Conservation (phyloP, 2,113 vertebrate species). For the Cavia porcellus region DNA sequence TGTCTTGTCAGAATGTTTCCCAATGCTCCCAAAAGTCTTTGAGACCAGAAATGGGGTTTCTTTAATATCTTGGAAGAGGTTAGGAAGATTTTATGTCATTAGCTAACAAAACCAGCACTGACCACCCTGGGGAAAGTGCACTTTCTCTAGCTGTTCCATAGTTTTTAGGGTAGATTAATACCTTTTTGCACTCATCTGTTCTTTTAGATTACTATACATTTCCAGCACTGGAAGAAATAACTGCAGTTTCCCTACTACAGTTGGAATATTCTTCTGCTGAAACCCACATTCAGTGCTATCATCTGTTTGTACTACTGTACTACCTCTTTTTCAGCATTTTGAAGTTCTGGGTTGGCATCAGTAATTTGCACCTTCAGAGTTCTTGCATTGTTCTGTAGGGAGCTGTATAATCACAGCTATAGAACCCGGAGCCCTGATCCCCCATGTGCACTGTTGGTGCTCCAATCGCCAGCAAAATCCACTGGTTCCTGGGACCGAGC, state of each 20-base stretch:
- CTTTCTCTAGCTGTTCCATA: constrained; percentile 97
- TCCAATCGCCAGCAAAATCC: constrained; percentile 97
- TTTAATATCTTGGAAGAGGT: constrained; percentile 96
- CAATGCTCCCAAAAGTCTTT: constrained; percentile 99
- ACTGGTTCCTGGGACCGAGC: constrained; percentile 95
- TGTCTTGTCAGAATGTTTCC: constrained; percentile 99
- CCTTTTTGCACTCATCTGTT: constrained; percentile 82
- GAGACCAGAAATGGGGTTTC: constrained; percentile 98
- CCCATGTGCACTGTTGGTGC: constrained; percentile 96
- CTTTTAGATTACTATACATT: not conserved
- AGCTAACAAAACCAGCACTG: constrained; percentile 98
- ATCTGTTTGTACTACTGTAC: not conserved
- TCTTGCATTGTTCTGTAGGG: not conserved
- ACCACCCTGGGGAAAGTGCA: constrained; percentile 95
- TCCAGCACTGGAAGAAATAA: not conserved
- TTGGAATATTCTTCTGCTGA: not conserved
- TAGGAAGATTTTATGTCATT: constrained; percentile 95
- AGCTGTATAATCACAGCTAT: not conserved
- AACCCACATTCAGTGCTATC: not conserved
- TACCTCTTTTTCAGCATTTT: not conserved
- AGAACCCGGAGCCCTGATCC: constrained; percentile 93
- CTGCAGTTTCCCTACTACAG: not conserved
- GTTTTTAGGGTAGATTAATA: constrained; percentile 98
- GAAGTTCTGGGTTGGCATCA: not conserved
- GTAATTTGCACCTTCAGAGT: not conserved